phyloP scores from a whole-genome alignment of 2,888 invertebrate species.

The Nowickia ferox region DNA sequence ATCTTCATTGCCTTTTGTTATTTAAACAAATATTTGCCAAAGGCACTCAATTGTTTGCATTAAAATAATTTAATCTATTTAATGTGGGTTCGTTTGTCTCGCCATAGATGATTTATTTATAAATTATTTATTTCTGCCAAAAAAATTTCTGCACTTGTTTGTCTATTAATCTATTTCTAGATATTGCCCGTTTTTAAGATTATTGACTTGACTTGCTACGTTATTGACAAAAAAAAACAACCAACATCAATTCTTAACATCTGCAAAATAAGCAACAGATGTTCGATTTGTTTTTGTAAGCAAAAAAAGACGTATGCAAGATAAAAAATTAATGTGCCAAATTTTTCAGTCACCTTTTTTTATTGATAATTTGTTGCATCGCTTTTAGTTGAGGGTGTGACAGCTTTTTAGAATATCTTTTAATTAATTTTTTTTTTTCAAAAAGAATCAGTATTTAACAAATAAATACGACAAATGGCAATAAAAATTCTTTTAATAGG shows the following conservation, averaged over 20 bases:
- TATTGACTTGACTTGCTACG: conserved; percentile 48
- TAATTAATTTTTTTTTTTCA: not conserved
- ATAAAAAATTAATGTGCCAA: conserved; percentile 41
- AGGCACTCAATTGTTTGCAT: not conserved
- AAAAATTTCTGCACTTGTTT: conserved; percentile 37
- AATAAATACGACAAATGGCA: conserved; percentile 51
- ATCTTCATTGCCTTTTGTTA: not conserved
- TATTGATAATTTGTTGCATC: not conserved
- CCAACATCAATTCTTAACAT: conserved; percentile 38
- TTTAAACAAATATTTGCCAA: not conserved
- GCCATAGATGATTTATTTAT: conserved; percentile 38
- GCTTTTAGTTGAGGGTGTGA: conserved; percentile 39
- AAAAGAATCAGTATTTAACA: conserved; percentile 41
- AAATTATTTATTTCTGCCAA: conserved; percentile 36
- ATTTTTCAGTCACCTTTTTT: conserved; percentile 29
- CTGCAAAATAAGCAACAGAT: conserved; percentile 61
- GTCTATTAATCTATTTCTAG: conserved; percentile 7
- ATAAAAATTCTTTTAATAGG: conserved; percentile 40
- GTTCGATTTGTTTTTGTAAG: conserved; percentile 45
- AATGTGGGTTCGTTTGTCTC: conserved; percentile 46
- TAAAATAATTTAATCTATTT: conserved; percentile 15
- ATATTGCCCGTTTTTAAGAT: conserved; percentile 25
- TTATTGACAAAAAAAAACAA: conserved; percentile 50
- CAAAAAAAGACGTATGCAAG: not conserved
- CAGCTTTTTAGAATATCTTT: not conserved